Evolutionary conservation across 1,140 invertebrate species (phyloP), one percentile per base, ranked within the genome.

Genomic region (Melitaea cinxia): DNA sequence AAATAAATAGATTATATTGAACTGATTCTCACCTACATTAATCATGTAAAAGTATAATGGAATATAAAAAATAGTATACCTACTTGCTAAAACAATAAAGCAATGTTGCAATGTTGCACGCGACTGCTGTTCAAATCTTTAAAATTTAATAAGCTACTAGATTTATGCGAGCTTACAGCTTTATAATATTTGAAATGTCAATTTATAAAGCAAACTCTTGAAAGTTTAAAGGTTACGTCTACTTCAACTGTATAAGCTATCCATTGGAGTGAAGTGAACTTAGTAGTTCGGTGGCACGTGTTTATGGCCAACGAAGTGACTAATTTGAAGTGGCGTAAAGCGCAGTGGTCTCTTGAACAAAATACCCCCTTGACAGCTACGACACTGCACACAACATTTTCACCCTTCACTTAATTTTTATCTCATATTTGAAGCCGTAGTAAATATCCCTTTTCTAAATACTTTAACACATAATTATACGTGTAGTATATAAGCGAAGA

Each of bases 281-380:
- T 24, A 47, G 64, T 28, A 37, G 61, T 70, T 65, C 57, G 61
- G 52, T 68, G 65, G 65, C 24, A 45, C 62, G 65, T 68, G 62
- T 71, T 66, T 66, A 33, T 61, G 62, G 62, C 70, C 73, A 79
- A 45, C 73, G 64, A 74, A 78, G 76, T 78, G 71, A 70, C 65
- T 79, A 82, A 77, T 79, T 79, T 57, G 64, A 54, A 42, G 39
- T 50, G 33, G 54, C 12, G 55, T 60, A 15, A 66, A 60, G 64
- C 57, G 52, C 57, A 60, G 64, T 66, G 64, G 57, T 57, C 64
- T 60, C 64, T 55, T 54, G 42, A 55, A 61, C 52, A 61, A 61
- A 61, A 61, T 57, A 53, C 15, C 42, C 42, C 33, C 17, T 42
- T n/a, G 24, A 58, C 33, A 33, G 12, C 47, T 54, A 39, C 14